Percentiles rank a stretch among this genome's conserved stretches.
phyloP scores from a whole-genome alignment of 2,113 vertebrate genomes.

The Erythrolamprus reginae region DNA sequence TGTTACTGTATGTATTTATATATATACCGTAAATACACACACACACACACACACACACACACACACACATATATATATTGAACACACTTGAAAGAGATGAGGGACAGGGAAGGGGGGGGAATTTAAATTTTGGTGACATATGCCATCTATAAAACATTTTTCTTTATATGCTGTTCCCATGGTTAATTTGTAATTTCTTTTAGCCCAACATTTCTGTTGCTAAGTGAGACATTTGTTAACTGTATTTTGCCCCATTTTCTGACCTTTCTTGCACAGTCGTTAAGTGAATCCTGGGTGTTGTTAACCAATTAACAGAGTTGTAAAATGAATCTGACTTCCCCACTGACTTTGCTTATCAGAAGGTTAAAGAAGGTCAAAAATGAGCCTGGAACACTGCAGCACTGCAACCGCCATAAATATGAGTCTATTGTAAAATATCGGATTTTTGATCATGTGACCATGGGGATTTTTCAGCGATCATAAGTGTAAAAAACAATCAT shows the following conservation, averaged over 20 bases:
- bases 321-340: background rate
- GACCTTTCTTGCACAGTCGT: background rate
- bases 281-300: background rate
- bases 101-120: too few relatives aligned
- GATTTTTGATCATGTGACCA: background rate
- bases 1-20: too few relatives aligned
- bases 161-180: too few relatives aligned
- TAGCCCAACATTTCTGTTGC: background rate
- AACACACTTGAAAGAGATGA: too few relatives aligned
- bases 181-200: too few relatives aligned
- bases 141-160: too few relatives aligned
- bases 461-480: background rate
- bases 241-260: background rate
- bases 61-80: too few relatives aligned
- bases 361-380: background rate
- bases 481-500: background rate
- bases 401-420: background rate
- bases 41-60: too few relatives aligned
- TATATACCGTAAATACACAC: too few relatives aligned
- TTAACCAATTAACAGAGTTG: background rate
- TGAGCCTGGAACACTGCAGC: background rate
- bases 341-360: background rate
- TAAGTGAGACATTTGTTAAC: background rate
- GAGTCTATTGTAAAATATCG: background rate
- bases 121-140: too few relatives aligned